Conservation (phyloP, 2,888 invertebrate species). For the Caenorhabditis angaria region DNA sequence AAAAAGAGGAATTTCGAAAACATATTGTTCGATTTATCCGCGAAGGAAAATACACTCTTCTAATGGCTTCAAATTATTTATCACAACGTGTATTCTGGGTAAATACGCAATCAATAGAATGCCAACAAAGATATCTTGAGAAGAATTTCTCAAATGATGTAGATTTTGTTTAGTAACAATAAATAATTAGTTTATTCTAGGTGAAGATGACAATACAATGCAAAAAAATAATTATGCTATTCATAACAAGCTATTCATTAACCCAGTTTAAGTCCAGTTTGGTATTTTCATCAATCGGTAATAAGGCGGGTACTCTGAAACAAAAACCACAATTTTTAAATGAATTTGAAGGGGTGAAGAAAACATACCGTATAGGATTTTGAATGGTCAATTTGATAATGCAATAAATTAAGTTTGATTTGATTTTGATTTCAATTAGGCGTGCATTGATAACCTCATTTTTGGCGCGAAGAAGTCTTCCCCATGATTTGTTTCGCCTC, state of each 20-base stretch:
- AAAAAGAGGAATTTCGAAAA: constrained; percentile 1
- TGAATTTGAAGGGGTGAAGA: background rate
- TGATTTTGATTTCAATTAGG: background rate
- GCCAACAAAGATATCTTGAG: constrained; percentile 24
- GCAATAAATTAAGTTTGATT: background rate
- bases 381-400: background rate
- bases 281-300: background rate
- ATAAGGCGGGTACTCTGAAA: background rate
- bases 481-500: background rate
- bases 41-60: constrained; percentile 28
- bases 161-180: background rate
- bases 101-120: constrained; percentile 34
- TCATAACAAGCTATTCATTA: background rate
- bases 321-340: background rate
- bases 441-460: background rate
- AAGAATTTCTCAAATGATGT: background rate
- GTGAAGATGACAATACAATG: background rate
- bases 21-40: constrained; percentile 32
- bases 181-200: constrained; percentile 1
- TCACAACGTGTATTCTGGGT: constrained; percentile 29
- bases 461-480: background rate
- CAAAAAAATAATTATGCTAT: background rate
- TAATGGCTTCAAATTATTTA: constrained; percentile 21
- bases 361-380: background rate
- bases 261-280: background rate